Evolutionary conservation across 2,888 invertebrate species (phyloP).

Genomic region (Pegoplata infirma): DNA sequence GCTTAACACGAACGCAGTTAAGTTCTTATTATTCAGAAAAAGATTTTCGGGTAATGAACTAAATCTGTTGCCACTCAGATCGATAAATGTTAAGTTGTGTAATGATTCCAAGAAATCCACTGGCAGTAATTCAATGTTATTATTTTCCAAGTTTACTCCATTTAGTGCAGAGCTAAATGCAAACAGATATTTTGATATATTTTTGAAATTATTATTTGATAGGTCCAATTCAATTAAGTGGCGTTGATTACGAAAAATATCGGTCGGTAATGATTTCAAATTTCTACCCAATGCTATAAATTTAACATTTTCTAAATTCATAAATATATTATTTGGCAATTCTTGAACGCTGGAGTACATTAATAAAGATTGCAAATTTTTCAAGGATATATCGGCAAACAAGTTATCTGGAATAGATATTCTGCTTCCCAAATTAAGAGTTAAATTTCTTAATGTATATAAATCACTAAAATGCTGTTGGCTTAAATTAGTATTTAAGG

Average conservation of each 20-base stretch:
- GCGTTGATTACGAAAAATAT: constrained; percentile 81
- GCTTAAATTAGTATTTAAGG: constrained; percentile 79
- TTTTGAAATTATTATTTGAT: constrained; percentile 83
- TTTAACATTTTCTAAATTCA: constrained; percentile 80
- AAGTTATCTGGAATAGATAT: constrained; percentile 81
- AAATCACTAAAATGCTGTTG: constrained; percentile 81
- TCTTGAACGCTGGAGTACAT: constrained; percentile 81
- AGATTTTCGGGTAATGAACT: constrained; percentile 81
- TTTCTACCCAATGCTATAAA: constrained; percentile 84
- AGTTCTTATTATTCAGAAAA: constrained; percentile 80
- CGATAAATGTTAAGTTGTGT: constrained; percentile 81
- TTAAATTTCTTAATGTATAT: constrained; percentile 79
- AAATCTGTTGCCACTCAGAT: constrained; percentile 83
- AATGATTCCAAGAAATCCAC: constrained; percentile 82
- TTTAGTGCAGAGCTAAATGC: constrained; percentile 81
- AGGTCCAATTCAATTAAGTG: constrained; percentile 82
- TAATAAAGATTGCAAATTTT: constrained; percentile 82
- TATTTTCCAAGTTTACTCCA: constrained; percentile 84
- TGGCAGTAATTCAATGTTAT: constrained; percentile 82
- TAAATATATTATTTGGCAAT: constrained; percentile 80
- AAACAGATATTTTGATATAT: constrained; percentile 82
- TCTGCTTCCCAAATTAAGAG: constrained; percentile 82
- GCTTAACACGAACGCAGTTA: constrained; percentile 80
- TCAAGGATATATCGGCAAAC: constrained; percentile 72
- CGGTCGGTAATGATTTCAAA: constrained; percentile 81